phyloP scores from a whole-genome alignment of 23 tunicate species.

The Botrylloides violaceus region DNA sequence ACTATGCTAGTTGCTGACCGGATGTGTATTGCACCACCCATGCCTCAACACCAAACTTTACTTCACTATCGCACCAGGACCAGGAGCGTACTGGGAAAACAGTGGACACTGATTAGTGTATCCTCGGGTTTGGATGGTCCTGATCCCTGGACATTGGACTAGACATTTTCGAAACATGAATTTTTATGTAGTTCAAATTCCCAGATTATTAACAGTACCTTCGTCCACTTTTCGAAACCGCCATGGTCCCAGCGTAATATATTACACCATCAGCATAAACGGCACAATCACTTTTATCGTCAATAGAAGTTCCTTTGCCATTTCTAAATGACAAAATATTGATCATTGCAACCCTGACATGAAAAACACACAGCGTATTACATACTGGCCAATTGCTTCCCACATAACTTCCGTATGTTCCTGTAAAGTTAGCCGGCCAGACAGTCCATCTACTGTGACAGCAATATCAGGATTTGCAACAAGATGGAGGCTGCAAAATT shows the following conservation, averaged over 20 bases:
- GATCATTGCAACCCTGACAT: background rate
- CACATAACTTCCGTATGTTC: constrained; percentile 11
- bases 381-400: constrained; percentile 15
- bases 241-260: constrained; percentile 17
- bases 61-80: no score
- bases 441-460: constrained; percentile 2
- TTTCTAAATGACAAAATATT: background rate
- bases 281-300: constrained; percentile 6
- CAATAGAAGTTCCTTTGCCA: background rate
- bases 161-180: no score
- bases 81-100: no score
- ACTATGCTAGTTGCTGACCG: no score
- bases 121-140: no score
- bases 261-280: constrained; percentile 1
- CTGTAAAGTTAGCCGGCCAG: background rate
- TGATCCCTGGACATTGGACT: no score
- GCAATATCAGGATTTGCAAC: constrained; percentile 9
- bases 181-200: no score
- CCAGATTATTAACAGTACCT: no score
- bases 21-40: no score
- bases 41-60: no score
- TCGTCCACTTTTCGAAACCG: constrained; percentile 3
- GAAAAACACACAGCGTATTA: background rate
- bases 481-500: constrained; percentile 12
- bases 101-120: no score